Base-by-base conservation (phyloP, 2,888 invertebrate genomes). In the Venusia cambrica region DNA sequence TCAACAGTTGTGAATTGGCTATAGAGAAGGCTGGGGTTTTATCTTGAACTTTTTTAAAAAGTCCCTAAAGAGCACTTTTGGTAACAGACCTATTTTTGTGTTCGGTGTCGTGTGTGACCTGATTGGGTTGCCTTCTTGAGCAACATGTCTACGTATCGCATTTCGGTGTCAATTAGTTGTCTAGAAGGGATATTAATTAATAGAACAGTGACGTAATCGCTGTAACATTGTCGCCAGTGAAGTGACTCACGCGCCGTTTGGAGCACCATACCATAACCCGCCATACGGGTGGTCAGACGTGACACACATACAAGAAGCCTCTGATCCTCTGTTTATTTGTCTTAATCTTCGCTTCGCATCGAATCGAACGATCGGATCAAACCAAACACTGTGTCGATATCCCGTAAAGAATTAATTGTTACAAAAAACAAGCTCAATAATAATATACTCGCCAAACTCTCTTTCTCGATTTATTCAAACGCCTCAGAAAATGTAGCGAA, bases 181-280 rank as follows among this genome's bases (percentile, higher is more conserved):
- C 24, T 24, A 14, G 38, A 45, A 44, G 56, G 54, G 54, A 54
- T 15, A 24, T 30, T 47, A 50, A 48, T 51, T 54, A 53, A 45
- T 53, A 44, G 44, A 43, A 44, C 40, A 54, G 51, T 55, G 62
- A 54, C 49, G 62, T 39, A 45, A 39, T 42, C 47, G 38, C 40
- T 28, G 40, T 27, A 44, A 36, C 46, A 49, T 51, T 45, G 37
- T 45, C 32, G 36, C 43, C 33, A 31, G 32, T 62, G 63, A 63
- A 31, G 32, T 62, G 63, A 63, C 35, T 62, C 62, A 65, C 41
- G 48, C 36, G 36, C 48, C 41, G 56, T 57, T 51, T 51, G 45
- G 52, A 48, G 48, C n/a, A n/a, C 46, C 44, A 48, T 44, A 50
- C 21, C 41, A 36, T 45, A 54, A 43, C 49, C 37, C n/a, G n/a